Percentiles rank a stretch among this genome's conserved stretches.
Evolutionary conservation across 1,140 invertebrate species (phyloP).

Genomic region (Oscheius sp.): DNA sequence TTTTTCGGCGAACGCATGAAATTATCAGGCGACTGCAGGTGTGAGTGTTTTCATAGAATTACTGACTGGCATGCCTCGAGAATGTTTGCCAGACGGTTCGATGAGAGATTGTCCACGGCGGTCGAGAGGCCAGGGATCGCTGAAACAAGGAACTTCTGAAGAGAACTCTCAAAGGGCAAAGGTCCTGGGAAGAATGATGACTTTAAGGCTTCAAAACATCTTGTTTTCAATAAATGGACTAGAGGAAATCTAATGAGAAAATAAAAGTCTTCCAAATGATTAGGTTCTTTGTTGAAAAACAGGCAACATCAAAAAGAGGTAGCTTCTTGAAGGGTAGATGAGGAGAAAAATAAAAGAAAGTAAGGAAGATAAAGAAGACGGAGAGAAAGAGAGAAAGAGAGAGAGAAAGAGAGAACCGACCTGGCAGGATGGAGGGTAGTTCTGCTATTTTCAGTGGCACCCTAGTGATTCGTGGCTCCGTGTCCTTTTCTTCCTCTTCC

Average conservation of each 20-base stretch:
- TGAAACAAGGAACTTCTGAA: neutral
- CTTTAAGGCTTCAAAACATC: neutral
- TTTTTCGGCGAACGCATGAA: neutral
- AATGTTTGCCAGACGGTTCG: neutral
- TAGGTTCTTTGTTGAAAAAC: too few species aligned
- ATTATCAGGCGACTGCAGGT: neutral
- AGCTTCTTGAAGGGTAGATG: neutral
- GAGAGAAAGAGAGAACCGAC: neutral
- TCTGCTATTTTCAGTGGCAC: neutral
- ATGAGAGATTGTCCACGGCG: neutral
- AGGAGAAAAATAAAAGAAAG: neutral
- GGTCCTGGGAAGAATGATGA: too few species aligned
- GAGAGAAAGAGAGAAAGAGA: neutral
- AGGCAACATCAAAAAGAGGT: neutral
- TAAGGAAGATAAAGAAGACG: neutral
- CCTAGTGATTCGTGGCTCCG: neutral
- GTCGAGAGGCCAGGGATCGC: neutral
- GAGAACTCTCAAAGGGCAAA: too few species aligned
- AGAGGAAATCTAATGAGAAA: neutral
- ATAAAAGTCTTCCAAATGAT: neutral
- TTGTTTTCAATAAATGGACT: neutral
- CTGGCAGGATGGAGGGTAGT: neutral
- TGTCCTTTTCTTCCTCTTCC: neutral
- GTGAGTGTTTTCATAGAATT: too few species aligned
- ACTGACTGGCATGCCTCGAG: neutral